Evolutionary conservation across 2,797 vertebrate species (phyloP), one percentile per base, ranked within the genome.

Genomic region (Cichlasoma orientale): DNA sequence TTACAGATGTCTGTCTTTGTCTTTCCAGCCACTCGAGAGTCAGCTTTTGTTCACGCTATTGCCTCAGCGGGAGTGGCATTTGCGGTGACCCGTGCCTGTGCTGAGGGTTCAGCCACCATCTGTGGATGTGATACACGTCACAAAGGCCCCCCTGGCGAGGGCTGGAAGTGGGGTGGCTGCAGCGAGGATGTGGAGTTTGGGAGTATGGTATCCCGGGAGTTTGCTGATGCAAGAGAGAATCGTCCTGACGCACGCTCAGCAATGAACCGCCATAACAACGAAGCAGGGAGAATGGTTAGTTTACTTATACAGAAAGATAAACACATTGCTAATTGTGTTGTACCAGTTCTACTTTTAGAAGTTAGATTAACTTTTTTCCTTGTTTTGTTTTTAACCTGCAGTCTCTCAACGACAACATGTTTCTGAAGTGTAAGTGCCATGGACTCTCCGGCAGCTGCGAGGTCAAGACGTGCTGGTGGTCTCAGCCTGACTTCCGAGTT

Each of bases 91-190:
- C 95, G 98, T n/a, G 97, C 97, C n/a, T 99, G 98, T 0, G 96
- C 98, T 0, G 98, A 99, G 73, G 98, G 98, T 70, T 96, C 97
- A 0, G 96, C 97, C 47, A 96, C 95, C 87, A 98, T 98, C 95
- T 99, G 98, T 1, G 97, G 98, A 66, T 99, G 98, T 8, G 98
- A 99, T 94, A 95, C 93, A 0, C 97, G 97, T 38, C 97, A 98
- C 89, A 98, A 97, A 89, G 97, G 97, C 13, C 96, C 96, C 1
- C 97, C 98, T 0, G 97, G 97, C 0, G 97, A 98, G 70, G 98
- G 97, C 68, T 99, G 98, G 98, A 99, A 99, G 90, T 99, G 98
- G 98, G 98, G 98, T 0, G 98, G 98, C 91, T 99, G 98, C 95
- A 99, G 98, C 0, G 98, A 99, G 88, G 98, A 99, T 4, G 96